These are phyloP conservation scores for Tinea pellionella DNA, from an alignment of 2,888 invertebrate genomes.

Conservation along the genomic window DNA sequence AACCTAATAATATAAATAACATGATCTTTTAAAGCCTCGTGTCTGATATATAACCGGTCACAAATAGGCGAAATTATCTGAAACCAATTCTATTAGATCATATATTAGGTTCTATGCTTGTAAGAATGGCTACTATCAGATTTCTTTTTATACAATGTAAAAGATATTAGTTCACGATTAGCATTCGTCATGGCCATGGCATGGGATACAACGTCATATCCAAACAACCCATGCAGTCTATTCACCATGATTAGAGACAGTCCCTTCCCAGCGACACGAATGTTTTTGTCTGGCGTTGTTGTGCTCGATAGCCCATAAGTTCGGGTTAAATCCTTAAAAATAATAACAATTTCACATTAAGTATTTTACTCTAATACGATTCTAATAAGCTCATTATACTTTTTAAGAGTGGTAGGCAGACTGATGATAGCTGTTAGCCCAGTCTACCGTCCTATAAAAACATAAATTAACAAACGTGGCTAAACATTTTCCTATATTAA, in stretches of 20 bases:
- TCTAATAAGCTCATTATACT: background rate
- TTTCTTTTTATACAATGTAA: slow-evolving; percentile 61
- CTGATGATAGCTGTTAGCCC: too few species aligned
- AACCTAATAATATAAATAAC: too few species aligned
- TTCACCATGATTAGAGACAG: slow-evolving; percentile 57
- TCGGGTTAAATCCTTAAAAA: slow-evolving; percentile 50
- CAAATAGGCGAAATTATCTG: too few species aligned
- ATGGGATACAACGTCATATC: slow-evolving; percentile 61
- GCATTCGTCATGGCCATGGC: slow-evolving; percentile 64
- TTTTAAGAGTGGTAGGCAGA: too few species aligned
- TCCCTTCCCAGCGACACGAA: slow-evolving; percentile 52
- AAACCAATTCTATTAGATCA: too few species aligned
- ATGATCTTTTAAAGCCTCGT: too few species aligned
- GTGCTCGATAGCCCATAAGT: slow-evolving; percentile 46
- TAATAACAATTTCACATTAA: background rate
- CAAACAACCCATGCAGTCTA: slow-evolving; percentile 53
- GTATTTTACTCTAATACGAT: background rate
- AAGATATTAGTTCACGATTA: slow-evolving; percentile 58
- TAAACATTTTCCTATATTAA: too few species aligned
- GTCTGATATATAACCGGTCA: too few species aligned
- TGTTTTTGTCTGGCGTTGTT: slow-evolving; percentile 39
- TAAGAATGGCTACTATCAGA: background rate
- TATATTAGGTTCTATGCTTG: background rate
- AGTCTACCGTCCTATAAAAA: too few species aligned
- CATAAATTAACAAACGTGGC: too few species aligned